Percentiles rank a stretch among this genome's conserved stretches.
phyloP scores from a whole-genome alignment of 2,113 vertebrate species.

The Sphyrna mokarran region DNA sequence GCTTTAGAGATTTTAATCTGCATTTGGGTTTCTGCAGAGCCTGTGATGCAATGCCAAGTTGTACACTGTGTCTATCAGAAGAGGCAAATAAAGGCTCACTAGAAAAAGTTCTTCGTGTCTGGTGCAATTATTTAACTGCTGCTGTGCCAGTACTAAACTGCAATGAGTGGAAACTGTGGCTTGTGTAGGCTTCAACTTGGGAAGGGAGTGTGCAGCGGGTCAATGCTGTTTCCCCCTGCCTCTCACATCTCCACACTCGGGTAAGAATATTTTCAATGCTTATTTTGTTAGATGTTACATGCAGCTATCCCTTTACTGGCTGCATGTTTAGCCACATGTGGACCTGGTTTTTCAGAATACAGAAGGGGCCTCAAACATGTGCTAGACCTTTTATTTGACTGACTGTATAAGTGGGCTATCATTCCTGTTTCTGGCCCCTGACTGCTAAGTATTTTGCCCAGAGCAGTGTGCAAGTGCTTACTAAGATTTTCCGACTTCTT shows the following conservation, averaged over 20 bases:
- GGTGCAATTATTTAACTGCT: slow-evolving; percentile 34
- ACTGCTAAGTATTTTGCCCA: not conserved
- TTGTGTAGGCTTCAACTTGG: slow-evolving; percentile 7
- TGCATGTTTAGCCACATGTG: not conserved
- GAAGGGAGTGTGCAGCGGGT: not conserved
- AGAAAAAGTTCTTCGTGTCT: slow-evolving; percentile 30
- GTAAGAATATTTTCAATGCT: not conserved
- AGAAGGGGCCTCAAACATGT: not conserved
- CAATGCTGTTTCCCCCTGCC: not conserved
- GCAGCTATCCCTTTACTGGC: not conserved
- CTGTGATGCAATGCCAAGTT: slow-evolving; percentile 23
- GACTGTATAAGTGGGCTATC: not conserved
- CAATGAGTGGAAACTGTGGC: not conserved
- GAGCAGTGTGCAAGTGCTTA: not conserved
- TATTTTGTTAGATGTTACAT: too few species aligned
- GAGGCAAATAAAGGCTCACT: slow-evolving; percentile 32
- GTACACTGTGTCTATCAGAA: slow-evolving; percentile 17
- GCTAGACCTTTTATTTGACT: not conserved
- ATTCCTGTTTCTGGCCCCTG: not conserved
- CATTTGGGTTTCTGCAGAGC: slow-evolving; percentile 28
- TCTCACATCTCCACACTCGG: not conserved
- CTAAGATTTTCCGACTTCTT: not conserved
- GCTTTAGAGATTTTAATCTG: slow-evolving; percentile 20
- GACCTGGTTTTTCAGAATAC: not conserved
- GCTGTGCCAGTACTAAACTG: slow-evolving; percentile 12